A percentile compares a stretch with the other conserved stretches of the same genome.
Evolutionary conservation across 2,113 vertebrate species (phyloP).

Genomic region (Clarias gariepinus): DNA sequence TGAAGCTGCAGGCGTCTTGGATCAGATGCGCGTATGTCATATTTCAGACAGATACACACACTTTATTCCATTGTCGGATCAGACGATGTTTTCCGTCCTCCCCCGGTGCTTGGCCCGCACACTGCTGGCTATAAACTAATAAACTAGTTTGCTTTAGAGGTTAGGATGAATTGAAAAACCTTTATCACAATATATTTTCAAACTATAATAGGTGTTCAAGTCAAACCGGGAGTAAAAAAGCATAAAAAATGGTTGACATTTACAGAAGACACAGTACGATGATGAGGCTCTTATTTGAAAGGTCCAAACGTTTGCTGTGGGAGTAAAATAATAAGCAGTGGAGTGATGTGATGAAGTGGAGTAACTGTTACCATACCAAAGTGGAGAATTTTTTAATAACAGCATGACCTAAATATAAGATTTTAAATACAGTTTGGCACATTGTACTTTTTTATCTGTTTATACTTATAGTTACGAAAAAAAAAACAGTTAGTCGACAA

Average conservation of each 20-base stretch:
- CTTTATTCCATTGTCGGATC: slow-evolving; percentile 18
- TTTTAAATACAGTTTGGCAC: too few relatives aligned
- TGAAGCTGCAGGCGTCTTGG: slow-evolving; percentile 21
- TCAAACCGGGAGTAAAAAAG: too few relatives aligned
- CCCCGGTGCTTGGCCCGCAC: neutral
- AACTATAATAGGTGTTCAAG: neutral
- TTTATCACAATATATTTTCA: neutral
- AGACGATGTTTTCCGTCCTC: slow-evolving; percentile 31
- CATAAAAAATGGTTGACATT: too few relatives aligned
- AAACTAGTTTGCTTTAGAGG: neutral
- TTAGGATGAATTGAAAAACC: neutral
- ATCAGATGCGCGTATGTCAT: slow-evolving; percentile 19
- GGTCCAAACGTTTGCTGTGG: too few relatives aligned
- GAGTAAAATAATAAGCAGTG: neutral
- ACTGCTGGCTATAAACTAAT: neutral
- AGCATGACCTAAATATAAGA: neutral
- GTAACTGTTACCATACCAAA: neutral
- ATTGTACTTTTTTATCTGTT: too few relatives aligned
- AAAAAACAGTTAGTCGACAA: too few relatives aligned
- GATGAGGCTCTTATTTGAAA: too few relatives aligned
- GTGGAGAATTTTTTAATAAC: neutral
- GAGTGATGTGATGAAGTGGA: neutral
- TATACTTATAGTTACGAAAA: too few relatives aligned
- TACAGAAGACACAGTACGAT: too few relatives aligned
- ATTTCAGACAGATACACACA: slow-evolving; percentile 16